Evolutionary conservation across 2,888 invertebrate genomes (phyloP), one percentile per base, ranked within the genome.

Genomic region (Charanyca ferruginea): DNA sequence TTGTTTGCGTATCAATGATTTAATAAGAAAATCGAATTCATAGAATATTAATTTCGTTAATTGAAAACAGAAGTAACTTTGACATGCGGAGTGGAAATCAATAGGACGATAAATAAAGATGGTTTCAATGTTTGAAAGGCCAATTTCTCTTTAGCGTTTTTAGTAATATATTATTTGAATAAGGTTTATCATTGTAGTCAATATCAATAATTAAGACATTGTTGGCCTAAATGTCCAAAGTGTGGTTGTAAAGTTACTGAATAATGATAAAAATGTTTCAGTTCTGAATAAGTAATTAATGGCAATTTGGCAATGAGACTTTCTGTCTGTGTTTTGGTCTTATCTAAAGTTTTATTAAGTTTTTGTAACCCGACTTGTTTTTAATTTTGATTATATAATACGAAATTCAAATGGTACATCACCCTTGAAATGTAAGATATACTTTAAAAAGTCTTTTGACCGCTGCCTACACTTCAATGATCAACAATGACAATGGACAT

Each of bases 31-130:
- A 54, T 47, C 1, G 0, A 49, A 35, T 45, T 61, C 9, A 51
- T 47, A 54, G 5, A 59, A 73, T 28, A 28, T 60, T 74, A 32
- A 80, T 68, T 77, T 66, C 60, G 58, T 45, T 53, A 77, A 66
- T 60, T 58, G 25, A 35, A 59, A 47, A 51, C 25, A 54, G 16
- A 48, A 44, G 42, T 64, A 51, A 25, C 65, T 66, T 80, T 72
- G 65, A 49, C 23, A 52, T 45, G 41, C 44, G 54, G 42, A 72
- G 54, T 69, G 47, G 44, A 64, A 82, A 74, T 62, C 58, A 62
- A 67, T 77, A 61, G 11, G 32, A n/a, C n/a, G n/a, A n/a, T 66
- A 62, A 8, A 9, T 35, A 9, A 18, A 45, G 16, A 42, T 48
- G 2, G 4, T 1, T 38, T 18, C 38, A 67, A 9, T 13, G 22